A percentile compares a stretch with the other conserved stretches of the same genome.
These are phyloP conservation scores for Lepus townsendii DNA, from an alignment of 2,797 vertebrate genomes.

Conservation along the genomic window DNA sequence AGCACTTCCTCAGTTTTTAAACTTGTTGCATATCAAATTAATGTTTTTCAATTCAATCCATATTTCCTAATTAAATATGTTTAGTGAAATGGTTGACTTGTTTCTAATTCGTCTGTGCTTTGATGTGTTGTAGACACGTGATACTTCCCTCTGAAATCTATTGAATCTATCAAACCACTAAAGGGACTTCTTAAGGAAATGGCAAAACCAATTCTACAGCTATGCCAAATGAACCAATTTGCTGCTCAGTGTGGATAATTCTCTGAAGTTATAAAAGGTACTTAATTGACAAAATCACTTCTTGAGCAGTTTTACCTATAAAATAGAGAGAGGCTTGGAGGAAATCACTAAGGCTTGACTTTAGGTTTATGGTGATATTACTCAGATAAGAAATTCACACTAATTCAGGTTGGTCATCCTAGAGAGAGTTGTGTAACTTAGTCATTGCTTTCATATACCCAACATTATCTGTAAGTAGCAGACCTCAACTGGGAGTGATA, in stretches of 20 bases:
- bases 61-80: not conserved
- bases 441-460: not conserved
- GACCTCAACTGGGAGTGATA: not conserved
- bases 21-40: not conserved
- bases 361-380: too few relatives aligned
- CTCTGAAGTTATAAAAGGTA: not conserved
- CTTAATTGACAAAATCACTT: not conserved
- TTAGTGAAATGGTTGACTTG: not conserved
- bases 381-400: not conserved
- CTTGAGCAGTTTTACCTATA: not conserved
- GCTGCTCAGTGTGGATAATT: not conserved
- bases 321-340: not conserved
- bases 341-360: too few relatives aligned
- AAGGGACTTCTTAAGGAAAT: not conserved
- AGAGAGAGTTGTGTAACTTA: not conserved
- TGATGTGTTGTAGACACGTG: not conserved
- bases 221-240: not conserved
- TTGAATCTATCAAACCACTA: not conserved
- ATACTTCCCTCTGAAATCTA: not conserved
- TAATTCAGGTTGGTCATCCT: not conserved
- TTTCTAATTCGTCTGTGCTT: not conserved
- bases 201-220: not conserved
- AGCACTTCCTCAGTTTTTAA: constrained; percentile 19
- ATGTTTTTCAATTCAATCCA: not conserved
- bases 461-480: not conserved